These are phyloP conservation scores for Zosterops hypoxanthus DNA, from an alignment of 2,113 vertebrate species.

Conservation along the genomic window DNA sequence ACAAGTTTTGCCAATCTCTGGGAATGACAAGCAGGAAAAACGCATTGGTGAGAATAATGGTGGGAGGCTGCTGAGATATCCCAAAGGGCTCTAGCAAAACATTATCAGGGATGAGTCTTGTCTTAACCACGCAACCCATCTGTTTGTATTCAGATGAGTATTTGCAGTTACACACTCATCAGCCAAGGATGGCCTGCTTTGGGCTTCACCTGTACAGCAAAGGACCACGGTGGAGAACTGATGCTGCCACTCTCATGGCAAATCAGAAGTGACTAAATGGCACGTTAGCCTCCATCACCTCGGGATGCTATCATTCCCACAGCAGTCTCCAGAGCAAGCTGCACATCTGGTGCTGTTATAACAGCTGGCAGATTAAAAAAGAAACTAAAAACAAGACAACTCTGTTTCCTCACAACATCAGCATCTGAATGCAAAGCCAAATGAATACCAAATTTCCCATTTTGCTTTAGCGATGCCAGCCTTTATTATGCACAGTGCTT, in stretches of 20 bases:
- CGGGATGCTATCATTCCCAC: rapidly evolving
- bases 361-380: conserved; percentile 41
- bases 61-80: background rate
- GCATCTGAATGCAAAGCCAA: conserved; percentile 30
- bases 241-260: background rate
- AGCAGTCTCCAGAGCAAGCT: background rate
- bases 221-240: background rate
- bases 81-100: background rate
- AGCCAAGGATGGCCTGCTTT: background rate
- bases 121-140: background rate
- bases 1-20: background rate
- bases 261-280: background rate
- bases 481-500: conserved; percentile 46
- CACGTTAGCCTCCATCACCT: rapidly evolving
- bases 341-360: conserved; percentile 3
- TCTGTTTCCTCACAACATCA: conserved; percentile 39
- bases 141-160: background rate
- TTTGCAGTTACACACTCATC: background rate
- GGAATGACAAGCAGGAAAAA: background rate
- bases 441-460: conserved; percentile 46
- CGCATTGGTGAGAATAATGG: background rate
- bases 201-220: background rate
- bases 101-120: background rate
- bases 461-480: conserved; percentile 52
- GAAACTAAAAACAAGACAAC: conserved; percentile 38